Percentiles rank a stretch among this genome's conserved stretches.
Conservation (phyloP, 2,888 invertebrate species). For the Saturnia pavonia region DNA sequence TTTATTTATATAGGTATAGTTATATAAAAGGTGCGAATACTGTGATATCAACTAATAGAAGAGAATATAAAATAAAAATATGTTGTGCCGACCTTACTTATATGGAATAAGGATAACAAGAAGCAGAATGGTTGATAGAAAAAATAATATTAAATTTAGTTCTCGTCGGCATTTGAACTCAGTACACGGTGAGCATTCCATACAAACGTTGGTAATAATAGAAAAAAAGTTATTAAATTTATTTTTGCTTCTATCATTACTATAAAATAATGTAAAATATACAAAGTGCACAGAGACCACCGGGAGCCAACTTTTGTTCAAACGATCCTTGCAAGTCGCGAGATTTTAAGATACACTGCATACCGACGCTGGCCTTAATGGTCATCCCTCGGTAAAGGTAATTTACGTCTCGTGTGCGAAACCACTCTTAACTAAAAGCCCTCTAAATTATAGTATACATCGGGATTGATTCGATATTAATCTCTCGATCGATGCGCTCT, state of each 20-base stretch:
- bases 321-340: constrained; percentile 72
- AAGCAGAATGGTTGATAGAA: no score
- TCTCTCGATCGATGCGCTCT: constrained; percentile 56
- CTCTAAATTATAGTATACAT: constrained; percentile 74
- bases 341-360: constrained; percentile 76
- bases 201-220: not conserved
- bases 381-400: constrained; percentile 70
- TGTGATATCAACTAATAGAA: no score
- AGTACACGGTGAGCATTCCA: not conserved
- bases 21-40: no score
- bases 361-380: constrained; percentile 74
- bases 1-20: no score
- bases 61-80: no score
- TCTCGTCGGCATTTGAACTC: not conserved
- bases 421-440: constrained; percentile 78
- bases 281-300: constrained; percentile 59
- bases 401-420: constrained; percentile 80
- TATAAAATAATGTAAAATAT: not conserved
- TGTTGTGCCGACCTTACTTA: no score
- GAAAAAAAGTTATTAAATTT: not conserved
- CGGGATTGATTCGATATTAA: constrained; percentile 76
- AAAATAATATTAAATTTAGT: not conserved
- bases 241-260: not conserved
- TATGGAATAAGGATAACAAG: no score
- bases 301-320: constrained; percentile 73